Evolutionary conservation across 2,888 invertebrate species (phyloP).

Genomic region (Callyntrura guangdongensis): DNA sequence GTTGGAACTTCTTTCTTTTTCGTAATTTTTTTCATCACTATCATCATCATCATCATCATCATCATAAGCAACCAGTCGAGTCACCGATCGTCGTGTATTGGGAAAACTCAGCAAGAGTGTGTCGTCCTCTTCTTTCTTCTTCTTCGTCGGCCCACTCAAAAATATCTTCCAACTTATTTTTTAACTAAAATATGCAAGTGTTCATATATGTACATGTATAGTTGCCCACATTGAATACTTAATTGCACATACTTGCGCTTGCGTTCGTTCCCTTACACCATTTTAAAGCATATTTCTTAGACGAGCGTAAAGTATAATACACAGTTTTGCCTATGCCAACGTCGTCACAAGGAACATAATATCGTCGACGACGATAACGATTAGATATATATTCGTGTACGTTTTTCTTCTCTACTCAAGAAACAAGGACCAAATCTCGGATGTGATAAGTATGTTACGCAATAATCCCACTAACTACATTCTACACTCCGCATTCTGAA

Average conservation of each 20-base stretch:
- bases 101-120: constrained; percentile 44
- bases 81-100: neutral
- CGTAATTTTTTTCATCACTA: constrained; percentile 18
- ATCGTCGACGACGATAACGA: neutral
- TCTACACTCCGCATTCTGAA: constrained; percentile 14
- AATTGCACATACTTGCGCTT: neutral
- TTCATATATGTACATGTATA: constrained; percentile 1
- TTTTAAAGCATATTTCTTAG: too few relatives aligned
- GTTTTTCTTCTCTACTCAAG: neutral
- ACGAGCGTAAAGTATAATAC: neutral
- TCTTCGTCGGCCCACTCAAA: constrained; percentile 64
- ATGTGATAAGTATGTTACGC: constrained; percentile 30
- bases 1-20: constrained; percentile 1
- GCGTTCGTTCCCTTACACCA: too few relatives aligned
- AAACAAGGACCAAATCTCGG: neutral
- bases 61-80: constrained; percentile 42
- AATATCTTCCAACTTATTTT: constrained; percentile 48
- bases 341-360: neutral
- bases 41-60: constrained; percentile 50
- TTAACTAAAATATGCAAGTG: constrained; percentile 46
- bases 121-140: constrained; percentile 48
- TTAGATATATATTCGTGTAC: neutral
- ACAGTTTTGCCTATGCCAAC: constrained; percentile 11
- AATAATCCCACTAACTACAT: constrained; percentile 35
- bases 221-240: neutral